A percentile compares a stretch with the other conserved stretches of the same genome.
Evolutionary conservation across 1,140 invertebrate genomes (phyloP).

Genomic region (Hermatobates lingyangjiaoensis): DNA sequence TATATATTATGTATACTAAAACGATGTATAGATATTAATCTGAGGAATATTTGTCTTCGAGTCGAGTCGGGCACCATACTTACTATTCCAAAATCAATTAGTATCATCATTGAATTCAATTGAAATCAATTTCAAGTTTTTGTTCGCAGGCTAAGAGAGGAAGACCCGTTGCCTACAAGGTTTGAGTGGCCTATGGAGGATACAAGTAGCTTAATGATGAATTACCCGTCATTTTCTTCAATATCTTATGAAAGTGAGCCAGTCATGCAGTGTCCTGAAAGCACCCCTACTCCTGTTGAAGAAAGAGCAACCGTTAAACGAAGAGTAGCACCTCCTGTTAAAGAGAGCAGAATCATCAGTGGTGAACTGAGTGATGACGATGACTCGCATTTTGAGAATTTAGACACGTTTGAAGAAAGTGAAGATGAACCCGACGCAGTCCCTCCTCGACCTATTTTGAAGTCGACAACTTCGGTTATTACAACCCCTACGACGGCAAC

Average conservation of each 20-base stretch:
- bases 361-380: slow-evolving; percentile 7
- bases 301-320: not conserved
- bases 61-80: no score
- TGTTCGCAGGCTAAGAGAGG: slow-evolving; percentile 3
- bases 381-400: slow-evolving; percentile 9
- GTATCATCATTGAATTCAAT: not conserved
- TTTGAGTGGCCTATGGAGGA: slow-evolving; percentile 11
- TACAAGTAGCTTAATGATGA: not conserved
- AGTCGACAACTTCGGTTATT: slow-evolving; percentile 18
- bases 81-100: not conserved
- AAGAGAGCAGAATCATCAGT: not conserved
- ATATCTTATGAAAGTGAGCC: slow-evolving; percentile 9
- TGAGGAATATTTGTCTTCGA: not conserved
- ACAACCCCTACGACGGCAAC: slow-evolving; percentile 17
- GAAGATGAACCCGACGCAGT: slow-evolving; percentile 6
- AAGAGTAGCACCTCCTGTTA: not conserved
- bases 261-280: not conserved
- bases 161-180: slow-evolving; percentile 10
- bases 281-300: not conserved
- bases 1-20: no score
- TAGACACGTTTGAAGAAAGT: slow-evolving; percentile 9
- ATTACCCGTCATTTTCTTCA: slow-evolving; percentile 8
- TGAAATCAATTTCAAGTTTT: not conserved
- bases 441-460: slow-evolving; percentile 19
- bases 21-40: no score